Conservation (phyloP, 2,888 invertebrate genomes). For the Limnephilus lunatus region DNA sequence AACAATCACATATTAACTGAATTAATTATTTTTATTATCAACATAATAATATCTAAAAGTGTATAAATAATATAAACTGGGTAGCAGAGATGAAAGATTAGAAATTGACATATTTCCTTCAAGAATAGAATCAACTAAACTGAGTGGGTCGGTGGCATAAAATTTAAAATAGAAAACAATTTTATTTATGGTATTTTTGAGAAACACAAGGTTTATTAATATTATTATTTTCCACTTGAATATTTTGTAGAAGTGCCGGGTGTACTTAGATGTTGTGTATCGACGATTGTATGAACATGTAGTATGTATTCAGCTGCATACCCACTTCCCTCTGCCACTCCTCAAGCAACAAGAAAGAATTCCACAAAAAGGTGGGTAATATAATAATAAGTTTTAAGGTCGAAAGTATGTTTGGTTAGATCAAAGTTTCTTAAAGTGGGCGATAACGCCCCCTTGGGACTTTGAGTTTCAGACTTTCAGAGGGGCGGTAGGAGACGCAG, state of each 20-base stretch:
- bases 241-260: neutral
- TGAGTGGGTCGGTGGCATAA: neutral
- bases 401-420: too few species aligned
- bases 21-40: too few species aligned
- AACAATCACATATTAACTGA: too few species aligned
- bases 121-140: neutral
- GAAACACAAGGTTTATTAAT: neutral
- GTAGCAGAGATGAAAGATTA: too few species aligned
- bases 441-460: too few species aligned
- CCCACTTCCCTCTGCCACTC: neutral
- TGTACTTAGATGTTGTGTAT: neutral
- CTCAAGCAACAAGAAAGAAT: neutral
- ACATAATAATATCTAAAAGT: too few species aligned
- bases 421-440: too few species aligned
- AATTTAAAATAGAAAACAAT: neutral
- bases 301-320: neutral
- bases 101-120: too few species aligned
- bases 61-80: too few species aligned
- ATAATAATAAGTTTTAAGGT: too few species aligned
- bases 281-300: neutral
- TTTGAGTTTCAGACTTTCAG: too few species aligned
- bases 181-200: neutral
- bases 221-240: neutral
- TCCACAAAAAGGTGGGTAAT: neutral
- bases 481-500: too few species aligned